Percentiles rank a stretch among this genome's conserved stretches.
These are phyloP conservation scores for Netelia inedita DNA, from an alignment of 2,888 invertebrate genomes.

Conservation along the genomic window DNA sequence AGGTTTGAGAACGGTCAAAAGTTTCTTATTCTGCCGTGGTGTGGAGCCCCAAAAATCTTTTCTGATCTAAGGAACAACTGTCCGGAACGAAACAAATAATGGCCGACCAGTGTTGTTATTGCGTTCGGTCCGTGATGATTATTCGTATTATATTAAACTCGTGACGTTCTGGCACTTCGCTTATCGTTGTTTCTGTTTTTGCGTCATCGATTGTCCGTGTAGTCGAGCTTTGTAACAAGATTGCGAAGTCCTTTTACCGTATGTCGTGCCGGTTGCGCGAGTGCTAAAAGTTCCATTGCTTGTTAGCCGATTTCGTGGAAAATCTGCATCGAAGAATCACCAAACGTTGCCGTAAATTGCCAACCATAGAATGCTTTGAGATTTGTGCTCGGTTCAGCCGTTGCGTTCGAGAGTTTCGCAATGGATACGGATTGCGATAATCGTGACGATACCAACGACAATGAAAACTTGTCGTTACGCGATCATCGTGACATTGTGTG, in stretches of 20 bases:
- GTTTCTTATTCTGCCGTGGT: neutral
- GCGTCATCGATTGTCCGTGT: conserved; percentile 5
- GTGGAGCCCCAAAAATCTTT: neutral
- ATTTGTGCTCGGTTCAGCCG: neutral
- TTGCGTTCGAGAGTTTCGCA: conserved; percentile 40
- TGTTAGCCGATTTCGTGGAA: conserved; percentile 40
- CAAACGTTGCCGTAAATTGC: neutral
- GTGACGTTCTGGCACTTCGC: conserved; percentile 54
- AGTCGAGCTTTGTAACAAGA: neutral
- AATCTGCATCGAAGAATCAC: conserved; percentile 22
- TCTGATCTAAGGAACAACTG: conserved; percentile 4
- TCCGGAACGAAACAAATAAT: conserved; percentile 72
- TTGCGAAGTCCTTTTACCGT: conserved; percentile 7
- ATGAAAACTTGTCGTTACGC: conserved; percentile 48
- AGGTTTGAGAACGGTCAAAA: neutral
- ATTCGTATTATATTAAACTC: conserved; percentile 64
- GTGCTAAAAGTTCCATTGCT: conserved; percentile 18
- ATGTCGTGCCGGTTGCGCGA: neutral
- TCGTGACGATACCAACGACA: conserved; percentile 48
- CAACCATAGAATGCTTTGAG: neutral
- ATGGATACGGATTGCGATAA: conserved; percentile 59
- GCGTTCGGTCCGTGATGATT: conserved; percentile 73
- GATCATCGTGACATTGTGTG: conserved; percentile 39
- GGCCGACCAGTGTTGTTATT: conserved; percentile 79
- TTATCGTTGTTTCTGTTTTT: conserved; percentile 46